phyloP scores from a whole-genome alignment of 2,888 invertebrate species.

The Idaea aversata region DNA sequence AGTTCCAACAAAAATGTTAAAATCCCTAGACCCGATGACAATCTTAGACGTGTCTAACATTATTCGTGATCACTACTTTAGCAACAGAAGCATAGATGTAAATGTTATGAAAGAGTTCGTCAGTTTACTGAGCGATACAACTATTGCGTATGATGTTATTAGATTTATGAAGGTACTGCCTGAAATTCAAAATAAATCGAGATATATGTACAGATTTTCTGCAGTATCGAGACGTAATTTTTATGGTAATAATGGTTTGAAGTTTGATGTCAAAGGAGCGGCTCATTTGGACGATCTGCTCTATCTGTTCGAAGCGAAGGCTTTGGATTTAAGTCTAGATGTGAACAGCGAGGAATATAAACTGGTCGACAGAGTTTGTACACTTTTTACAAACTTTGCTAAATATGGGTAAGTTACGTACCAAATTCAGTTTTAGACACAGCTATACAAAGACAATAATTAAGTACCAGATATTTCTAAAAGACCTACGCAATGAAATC shows the following conservation, averaged over 20 bases:
- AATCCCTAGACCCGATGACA: neutral
- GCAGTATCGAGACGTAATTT: constrained; percentile 12
- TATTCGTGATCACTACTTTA: constrained; percentile 16
- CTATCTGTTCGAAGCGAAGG: constrained; percentile 44
- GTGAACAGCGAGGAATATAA: constrained; percentile 38
- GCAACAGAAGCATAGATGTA: constrained; percentile 7
- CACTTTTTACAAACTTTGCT: constrained; percentile 63
- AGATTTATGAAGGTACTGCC: constrained; percentile 11
- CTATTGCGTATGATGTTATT: constrained; percentile 10
- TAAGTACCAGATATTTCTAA: too few species aligned
- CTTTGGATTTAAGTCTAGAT: constrained; percentile 31
- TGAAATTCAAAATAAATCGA: neutral
- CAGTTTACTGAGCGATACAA: constrained; percentile 4
- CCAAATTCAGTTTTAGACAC: neutral
- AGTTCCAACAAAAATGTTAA: constrained; percentile 13
- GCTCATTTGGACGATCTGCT: constrained; percentile 44
- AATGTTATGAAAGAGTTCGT: constrained; percentile 12
- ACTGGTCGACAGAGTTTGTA: constrained; percentile 47
- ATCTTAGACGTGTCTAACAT: constrained; percentile 9
- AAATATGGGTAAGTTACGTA: constrained; percentile 52
- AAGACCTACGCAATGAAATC: too few species aligned
- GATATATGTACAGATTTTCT: constrained; percentile 14
- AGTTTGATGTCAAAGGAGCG: constrained; percentile 9
- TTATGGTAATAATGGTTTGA: constrained; percentile 9
- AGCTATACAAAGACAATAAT: too few species aligned